Conservation (phyloP, 2,888 invertebrate genomes). For the Entomobrya proxima region DNA sequence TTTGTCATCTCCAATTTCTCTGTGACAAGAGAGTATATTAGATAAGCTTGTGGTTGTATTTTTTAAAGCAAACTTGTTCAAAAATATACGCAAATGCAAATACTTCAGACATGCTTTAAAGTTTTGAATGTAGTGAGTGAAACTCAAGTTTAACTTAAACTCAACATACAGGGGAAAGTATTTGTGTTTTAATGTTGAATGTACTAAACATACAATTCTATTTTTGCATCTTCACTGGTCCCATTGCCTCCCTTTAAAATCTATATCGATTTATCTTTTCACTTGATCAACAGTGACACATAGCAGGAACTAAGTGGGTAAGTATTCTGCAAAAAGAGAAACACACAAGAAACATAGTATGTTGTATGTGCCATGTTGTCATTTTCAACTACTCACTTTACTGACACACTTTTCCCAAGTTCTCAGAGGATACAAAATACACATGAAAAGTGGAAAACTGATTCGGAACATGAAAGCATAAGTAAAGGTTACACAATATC, state of each 20-base stretch:
- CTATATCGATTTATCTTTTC: conserved; percentile 40
- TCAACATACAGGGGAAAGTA: no score
- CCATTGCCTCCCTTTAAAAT: not conserved
- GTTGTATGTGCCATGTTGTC: conserved; percentile 23
- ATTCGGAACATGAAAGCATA: not conserved
- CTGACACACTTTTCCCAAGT: not conserved
- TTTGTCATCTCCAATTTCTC: conserved; percentile 19
- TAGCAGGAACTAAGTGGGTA: not conserved
- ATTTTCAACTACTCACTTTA: conserved; percentile 53
- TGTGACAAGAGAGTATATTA: not conserved
- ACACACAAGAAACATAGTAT: not conserved
- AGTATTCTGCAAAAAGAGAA: not conserved
- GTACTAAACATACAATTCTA: not conserved
- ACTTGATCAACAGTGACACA: conserved; percentile 40
- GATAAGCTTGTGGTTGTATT: not conserved
- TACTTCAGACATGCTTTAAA: no score
- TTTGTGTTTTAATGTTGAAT: no score
- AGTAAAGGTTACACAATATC: no score
- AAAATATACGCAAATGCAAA: no score
- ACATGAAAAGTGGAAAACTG: not conserved
- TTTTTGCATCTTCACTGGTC: not conserved
- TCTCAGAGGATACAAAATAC: no score
- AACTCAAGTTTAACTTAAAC: no score
- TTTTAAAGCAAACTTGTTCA: no score
- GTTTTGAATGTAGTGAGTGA: no score